phyloP scores from a whole-genome alignment of 2,113 vertebrate species.

The Phalacrocorax brasilianus region DNA sequence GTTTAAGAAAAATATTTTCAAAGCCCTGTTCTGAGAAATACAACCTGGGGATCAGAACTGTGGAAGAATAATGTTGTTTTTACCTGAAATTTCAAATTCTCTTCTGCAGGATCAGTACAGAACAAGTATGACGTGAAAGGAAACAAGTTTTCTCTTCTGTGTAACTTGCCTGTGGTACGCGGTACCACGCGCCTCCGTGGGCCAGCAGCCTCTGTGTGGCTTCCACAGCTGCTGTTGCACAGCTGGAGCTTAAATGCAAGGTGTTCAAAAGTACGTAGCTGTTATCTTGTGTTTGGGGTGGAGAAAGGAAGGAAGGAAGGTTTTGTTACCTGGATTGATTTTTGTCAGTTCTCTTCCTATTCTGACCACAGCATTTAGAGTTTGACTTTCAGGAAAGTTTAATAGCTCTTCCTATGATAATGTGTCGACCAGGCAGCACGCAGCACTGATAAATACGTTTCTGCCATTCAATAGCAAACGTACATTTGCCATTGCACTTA shows the following conservation, averaged over 20 bases:
- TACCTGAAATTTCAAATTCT: neutral
- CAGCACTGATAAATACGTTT: neutral
- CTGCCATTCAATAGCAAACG: neutral
- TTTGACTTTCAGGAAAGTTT: neutral
- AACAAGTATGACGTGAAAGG: neutral
- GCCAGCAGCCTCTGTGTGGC: neutral
- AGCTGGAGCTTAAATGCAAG: neutral
- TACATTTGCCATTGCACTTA: neutral
- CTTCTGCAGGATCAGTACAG: neutral
- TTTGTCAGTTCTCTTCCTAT: neutral
- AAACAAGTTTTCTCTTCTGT: neutral
- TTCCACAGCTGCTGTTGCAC: neutral
- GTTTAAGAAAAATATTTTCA: neutral
- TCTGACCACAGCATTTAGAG: neutral
- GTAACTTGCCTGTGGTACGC: rapidly evolving
- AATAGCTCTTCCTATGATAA: neutral
- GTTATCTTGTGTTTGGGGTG: neutral
- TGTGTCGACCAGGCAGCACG: rapidly evolving
- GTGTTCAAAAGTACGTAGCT: neutral
- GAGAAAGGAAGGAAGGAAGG: neutral
- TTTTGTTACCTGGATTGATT: rapidly evolving
- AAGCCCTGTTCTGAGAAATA: neutral
- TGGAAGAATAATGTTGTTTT: neutral
- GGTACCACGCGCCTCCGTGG: rapidly evolving
- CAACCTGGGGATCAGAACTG: neutral